Conservation (phyloP, 2,888 invertebrate species). For the Dasypolia templi region DNA sequence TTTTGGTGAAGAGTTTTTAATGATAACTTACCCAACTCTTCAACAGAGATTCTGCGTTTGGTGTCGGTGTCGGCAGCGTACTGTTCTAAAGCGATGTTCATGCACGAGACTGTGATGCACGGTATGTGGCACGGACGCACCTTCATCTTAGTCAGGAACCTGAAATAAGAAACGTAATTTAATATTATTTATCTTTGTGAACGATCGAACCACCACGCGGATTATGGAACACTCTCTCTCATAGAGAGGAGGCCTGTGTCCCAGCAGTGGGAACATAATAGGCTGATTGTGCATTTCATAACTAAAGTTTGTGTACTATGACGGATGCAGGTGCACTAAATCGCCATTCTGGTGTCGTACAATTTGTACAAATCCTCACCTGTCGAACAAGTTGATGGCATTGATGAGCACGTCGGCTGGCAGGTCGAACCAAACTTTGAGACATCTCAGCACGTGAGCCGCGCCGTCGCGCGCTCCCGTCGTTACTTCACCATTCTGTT, state of each 20-base stretch:
- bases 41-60: conserved; percentile 89
- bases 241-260: no score
- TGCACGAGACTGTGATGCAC: conserved; percentile 96
- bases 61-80: conserved; percentile 89
- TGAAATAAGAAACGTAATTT: conserved; percentile 53
- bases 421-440: conserved; percentile 96
- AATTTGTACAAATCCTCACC: no score
- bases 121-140: conserved; percentile 95
- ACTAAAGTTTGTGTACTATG: no score
- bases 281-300: no score
- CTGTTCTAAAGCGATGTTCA: conserved; percentile 96
- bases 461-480: conserved; percentile 94
- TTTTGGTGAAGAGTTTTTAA: no score
- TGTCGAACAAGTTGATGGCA: conserved; percentile 94
- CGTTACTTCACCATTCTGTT: conserved; percentile 93
- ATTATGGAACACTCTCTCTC: no score
- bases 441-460: conserved; percentile 94
- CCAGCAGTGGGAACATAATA: no score
- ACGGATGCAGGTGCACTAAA: no score
- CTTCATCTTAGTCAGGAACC: conserved; percentile 96
- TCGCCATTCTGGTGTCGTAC: no score
- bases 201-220: no score
- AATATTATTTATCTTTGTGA: not conserved
- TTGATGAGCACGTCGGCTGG: conserved; percentile 94
- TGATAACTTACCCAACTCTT: conserved; percentile 90